Conservation (phyloP, 2,797 vertebrate species). For the Galaxias olidus region DNA sequence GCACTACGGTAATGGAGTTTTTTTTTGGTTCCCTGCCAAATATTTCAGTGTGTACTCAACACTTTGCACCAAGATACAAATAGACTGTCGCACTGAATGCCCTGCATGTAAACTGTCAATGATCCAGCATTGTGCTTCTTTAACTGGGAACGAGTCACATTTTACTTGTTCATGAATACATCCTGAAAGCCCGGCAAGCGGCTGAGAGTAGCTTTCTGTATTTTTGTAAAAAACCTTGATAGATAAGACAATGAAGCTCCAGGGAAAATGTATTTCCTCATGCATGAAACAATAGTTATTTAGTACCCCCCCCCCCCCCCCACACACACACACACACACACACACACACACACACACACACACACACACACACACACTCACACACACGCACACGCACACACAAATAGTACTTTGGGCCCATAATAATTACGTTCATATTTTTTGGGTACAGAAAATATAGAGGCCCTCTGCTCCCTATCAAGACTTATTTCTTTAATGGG, state of each 20-base stretch:
- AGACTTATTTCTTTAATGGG: constrained; percentile 52
- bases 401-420: constrained; percentile 23
- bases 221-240: constrained; percentile 36
- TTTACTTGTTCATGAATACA: too few species aligned
- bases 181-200: too few species aligned
- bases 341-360: too few species aligned
- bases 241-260: constrained; percentile 37
- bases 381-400: constrained; percentile 23
- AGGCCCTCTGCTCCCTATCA: constrained; percentile 44
- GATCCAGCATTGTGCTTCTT: too few species aligned
- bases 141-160: too few species aligned
- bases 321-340: constrained; percentile 30
- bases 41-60: constrained; percentile 29
- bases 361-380: too few species aligned
- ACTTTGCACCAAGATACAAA: constrained; percentile 27
- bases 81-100: too few species aligned
- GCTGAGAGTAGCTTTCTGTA: too few species aligned
- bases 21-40: constrained; percentile 59
- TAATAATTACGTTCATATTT: constrained; percentile 60
- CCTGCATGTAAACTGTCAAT: too few species aligned
- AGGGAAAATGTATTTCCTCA: constrained; percentile 26
- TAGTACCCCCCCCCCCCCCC: constrained; percentile 16
- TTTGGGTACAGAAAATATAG: constrained; percentile 34
- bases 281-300: too few species aligned
- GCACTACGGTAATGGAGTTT: constrained; percentile 44